Percentiles rank a stretch among this genome's conserved stretches.
These are phyloP conservation scores for pig (Sus scrofa) DNA, from an alignment of 2,113 vertebrate genomes.

Conservation along the genomic window T2T-Sscrofa CM000813.6:142457501-142458000, in stretches of 20 bases:
- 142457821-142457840: background rate
- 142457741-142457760: background rate
- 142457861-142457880: background rate
- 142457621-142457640: background rate
- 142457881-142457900: too few species aligned
- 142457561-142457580: background rate
- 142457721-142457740: background rate
- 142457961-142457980: background rate
- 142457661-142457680: background rate
- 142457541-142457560: background rate
- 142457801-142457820: background rate
- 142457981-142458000: background rate
- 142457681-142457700: background rate
- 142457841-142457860: background rate
- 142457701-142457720: background rate
- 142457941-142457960: accelerated
- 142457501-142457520: background rate
- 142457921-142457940: background rate
- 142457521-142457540: background rate
- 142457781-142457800: background rate
- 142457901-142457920: background rate
- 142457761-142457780: background rate
- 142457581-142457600: background rate
- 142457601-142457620: background rate
- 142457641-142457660: background rate